A percentile compares a stretch with the other conserved stretches of the same genome.
phyloP scores from a whole-genome alignment of 2,113 vertebrate genomes.

The Garra rufa region DNA sequence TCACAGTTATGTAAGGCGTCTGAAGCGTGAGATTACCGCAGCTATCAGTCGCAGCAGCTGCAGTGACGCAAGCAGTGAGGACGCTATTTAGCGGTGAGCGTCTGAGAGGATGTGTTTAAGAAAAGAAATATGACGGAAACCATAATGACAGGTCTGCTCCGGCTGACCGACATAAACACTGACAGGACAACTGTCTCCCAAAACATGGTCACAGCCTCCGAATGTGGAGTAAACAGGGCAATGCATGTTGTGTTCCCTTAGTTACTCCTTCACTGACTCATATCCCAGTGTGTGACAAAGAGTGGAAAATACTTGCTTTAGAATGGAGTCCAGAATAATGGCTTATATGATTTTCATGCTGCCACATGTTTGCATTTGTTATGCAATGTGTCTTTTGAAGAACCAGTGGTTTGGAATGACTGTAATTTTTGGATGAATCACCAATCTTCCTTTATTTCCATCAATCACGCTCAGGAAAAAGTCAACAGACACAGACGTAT shows the following conservation, averaged over 20 bases:
- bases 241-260: background rate
- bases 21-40: background rate
- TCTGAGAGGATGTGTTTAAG: constrained; percentile 15
- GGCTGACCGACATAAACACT: background rate
- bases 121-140: constrained; percentile 8
- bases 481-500: background rate
- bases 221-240: background rate
- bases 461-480: background rate
- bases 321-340: background rate
- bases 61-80: background rate
- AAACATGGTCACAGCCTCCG: background rate
- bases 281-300: background rate
- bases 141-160: constrained; percentile 18
- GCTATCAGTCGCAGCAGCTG: background rate
- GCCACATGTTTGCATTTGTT: background rate
- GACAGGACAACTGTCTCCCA: background rate
- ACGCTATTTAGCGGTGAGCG: background rate
- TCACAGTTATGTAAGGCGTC: background rate
- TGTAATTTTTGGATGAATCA: background rate
- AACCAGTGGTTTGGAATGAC: background rate
- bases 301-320: background rate
- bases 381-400: background rate
- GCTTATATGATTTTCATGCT: background rate
- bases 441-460: background rate
- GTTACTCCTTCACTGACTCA: background rate